These are phyloP conservation scores for Hipposideros larvatus DNA, from an alignment of 2,797 vertebrate species.

Conservation along the genomic window DNA sequence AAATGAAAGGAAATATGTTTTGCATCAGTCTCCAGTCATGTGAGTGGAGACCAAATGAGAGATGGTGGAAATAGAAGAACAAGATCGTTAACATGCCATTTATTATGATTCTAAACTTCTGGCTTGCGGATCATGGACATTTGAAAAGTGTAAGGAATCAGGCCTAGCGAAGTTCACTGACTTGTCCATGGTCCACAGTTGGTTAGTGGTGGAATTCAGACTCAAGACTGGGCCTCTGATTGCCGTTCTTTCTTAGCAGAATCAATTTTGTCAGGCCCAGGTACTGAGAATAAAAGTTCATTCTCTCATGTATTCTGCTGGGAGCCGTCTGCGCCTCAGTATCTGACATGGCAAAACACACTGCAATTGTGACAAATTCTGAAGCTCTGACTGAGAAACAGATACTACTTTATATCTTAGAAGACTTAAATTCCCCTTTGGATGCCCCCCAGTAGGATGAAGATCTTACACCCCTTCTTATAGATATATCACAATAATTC, in stretches of 20 bases:
- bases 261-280: neutral
- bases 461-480: too few relatives aligned
- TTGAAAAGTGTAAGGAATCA: conserved; percentile 37
- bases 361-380: too few relatives aligned
- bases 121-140: neutral
- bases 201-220: neutral
- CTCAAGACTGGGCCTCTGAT: neutral
- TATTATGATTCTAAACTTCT: conserved; percentile 19
- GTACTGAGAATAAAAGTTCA: neutral
- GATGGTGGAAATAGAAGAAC: conserved; percentile 31
- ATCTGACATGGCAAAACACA: too few relatives aligned
- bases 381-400: too few relatives aligned
- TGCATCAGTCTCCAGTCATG: conserved; percentile 72
- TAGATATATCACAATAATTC: too few relatives aligned
- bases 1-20: conserved; percentile 79
- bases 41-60: conserved; percentile 51
- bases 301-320: neutral
- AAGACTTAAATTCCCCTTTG: too few relatives aligned
- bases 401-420: too few relatives aligned
- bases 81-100: neutral
- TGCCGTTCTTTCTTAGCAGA: neutral
- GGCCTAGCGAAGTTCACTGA: neutral
- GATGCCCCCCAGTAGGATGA: too few relatives aligned
- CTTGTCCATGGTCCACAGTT: neutral
- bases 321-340: too few relatives aligned